Percentiles rank a stretch among this genome's conserved stretches.
These are phyloP conservation scores for Sarcophaga peregrina DNA, from an alignment of 1,140 invertebrate species.

Conservation along the genomic window DNA sequence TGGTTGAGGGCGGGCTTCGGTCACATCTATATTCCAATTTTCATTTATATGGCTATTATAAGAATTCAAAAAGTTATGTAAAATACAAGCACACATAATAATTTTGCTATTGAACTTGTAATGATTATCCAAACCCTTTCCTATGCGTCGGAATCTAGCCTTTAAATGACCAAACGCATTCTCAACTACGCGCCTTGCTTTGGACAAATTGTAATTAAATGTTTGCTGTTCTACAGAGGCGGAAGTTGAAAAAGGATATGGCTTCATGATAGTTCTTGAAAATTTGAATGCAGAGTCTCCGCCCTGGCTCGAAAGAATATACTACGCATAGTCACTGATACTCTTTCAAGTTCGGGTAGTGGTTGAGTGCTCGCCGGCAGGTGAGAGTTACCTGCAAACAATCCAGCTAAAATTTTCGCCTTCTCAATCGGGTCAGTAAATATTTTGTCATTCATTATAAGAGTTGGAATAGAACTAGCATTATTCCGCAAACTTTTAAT, in stretches of 20 bases:
- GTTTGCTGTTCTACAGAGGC: not conserved
- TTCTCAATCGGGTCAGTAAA: no score
- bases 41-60: conserved; percentile 1
- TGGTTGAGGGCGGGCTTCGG: not conserved
- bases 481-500: no score
- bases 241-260: conserved; percentile 17
- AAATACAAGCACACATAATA: conserved; percentile 33
- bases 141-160: conserved; percentile 27
- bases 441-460: no score
- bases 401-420: no score
- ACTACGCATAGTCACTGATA: no score
- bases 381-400: no score
- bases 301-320: no score
- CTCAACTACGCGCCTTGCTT: conserved; percentile 28
- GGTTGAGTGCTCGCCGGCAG: no score
- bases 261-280: conserved; percentile 35
- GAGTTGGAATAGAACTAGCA: no score
- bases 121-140: conserved; percentile 34
- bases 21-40: conserved; percentile 7
- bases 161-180: conserved; percentile 43
- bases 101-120: not conserved
- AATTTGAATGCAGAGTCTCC: conserved; percentile 30
- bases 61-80: conserved; percentile 41
- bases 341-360: no score
- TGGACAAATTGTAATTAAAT: conserved; percentile 35